Conservation (phyloP, 1,140 invertebrate species). For the Fopius arisanus region DNA sequence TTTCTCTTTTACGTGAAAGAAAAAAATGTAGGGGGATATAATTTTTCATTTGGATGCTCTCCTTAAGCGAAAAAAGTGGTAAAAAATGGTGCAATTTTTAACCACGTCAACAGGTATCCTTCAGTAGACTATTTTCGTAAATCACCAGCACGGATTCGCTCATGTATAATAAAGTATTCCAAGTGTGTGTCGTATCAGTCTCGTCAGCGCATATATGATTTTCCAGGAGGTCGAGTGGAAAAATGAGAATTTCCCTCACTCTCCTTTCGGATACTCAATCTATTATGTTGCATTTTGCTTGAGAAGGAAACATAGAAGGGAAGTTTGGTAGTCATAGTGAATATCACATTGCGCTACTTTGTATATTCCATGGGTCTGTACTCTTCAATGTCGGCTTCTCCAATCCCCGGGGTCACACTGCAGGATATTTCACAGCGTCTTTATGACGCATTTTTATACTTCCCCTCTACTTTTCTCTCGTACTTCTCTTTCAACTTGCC, state of each 20-base stretch:
- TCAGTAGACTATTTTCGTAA: not conserved
- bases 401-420: constrained; percentile 4
- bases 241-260: constrained; percentile 50
- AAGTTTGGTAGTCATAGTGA: not conserved
- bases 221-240: constrained; percentile 53
- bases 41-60: not conserved
- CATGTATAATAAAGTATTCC: constrained; percentile 9
- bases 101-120: not conserved
- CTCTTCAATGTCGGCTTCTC: not conserved
- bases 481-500: not conserved
- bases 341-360: not conserved
- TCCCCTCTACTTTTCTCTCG: not conserved
- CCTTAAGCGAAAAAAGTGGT: not conserved
- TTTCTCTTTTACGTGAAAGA: not conserved
- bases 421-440: not conserved
- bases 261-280: constrained; percentile 40
- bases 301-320: constrained; percentile 5
- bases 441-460: constrained; percentile 7
- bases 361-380: not conserved
- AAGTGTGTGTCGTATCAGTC: constrained; percentile 10
- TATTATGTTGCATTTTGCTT: constrained; percentile 46
- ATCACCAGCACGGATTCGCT: not conserved
- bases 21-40: not conserved
- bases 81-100: not conserved
- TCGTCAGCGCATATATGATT: constrained; percentile 37